Evolutionary conservation across 1,140 invertebrate species (phyloP), one percentile per base, ranked within the genome.

Genomic region (Saccostrea glomerata): DNA sequence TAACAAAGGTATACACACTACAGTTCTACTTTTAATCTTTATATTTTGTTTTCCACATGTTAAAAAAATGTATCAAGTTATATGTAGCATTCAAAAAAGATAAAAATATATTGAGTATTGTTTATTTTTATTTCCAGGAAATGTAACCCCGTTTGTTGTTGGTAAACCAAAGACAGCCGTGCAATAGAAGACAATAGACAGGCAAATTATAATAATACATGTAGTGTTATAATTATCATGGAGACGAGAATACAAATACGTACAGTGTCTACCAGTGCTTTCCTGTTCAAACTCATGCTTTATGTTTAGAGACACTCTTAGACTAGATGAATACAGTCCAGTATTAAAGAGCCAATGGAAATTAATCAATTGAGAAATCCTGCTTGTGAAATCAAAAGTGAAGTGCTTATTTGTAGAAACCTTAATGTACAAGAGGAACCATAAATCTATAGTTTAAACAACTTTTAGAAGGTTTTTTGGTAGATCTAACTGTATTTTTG

Each of bases 91-190:
- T 56, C 4, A n/a, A 15, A 40, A 54, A 84, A 7, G 4, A 58
- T 3, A 2, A 9, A 54, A 23, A 56, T 55, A 86, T 30, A 36
- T 60, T 60, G 55, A 25, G 11, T 4, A 40, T 36, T 23, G 12
- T 20, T n/a, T 82, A 5, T 85, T 86, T 85, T 84, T 47, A 58
- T 25, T 91, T 91, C 9, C 77, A 91, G 91, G 73, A 77, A 89
- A 89, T 77, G 82, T 86, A 15, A 77, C 89, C 23, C 89, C 89
- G 86, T 90, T 90, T 86, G 85, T 91, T 56, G 89, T 91, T 82
- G 91, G 91, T 60, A 90, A 88, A 89, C 91, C 91, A 17, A 90
- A 83, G 60, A 86, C 88, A 63, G 40, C 88, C 55, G 87, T 86
- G 13, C 82, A 87, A 84, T 89, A 89, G 86, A 77, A 77, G 70